Base-by-base conservation (phyloP, 2,888 invertebrate genomes). In the Notodonta dromedarius region DNA sequence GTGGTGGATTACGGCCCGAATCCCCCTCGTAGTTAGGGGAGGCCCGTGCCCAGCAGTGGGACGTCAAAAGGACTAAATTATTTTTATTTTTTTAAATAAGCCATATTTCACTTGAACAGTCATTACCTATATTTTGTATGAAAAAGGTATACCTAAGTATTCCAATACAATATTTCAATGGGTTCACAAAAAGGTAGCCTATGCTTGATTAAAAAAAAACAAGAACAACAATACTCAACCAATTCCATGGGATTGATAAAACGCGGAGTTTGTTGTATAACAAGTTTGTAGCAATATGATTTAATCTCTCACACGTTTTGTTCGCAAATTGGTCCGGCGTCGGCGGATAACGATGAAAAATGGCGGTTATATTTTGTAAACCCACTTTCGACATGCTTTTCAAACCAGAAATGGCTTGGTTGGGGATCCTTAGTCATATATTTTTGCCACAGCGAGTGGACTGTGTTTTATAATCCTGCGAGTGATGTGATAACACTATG, bases 321-420 rank as follows among this genome's bases (percentile, higher is more conserved):
- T 75, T 67, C 66, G 71, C 70, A 78, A 83, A 84, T 82, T 82
- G 82, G 78, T 71, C 67, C 74, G 70, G 59, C 62, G 65, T 60
- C 60, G 64, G 13, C 14, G 71, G 70, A 73, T 81, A 84, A 84
- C 77, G 77, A 83, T 82, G 83, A 84, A 79, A 74, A 79, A 83
- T 74, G 68, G 65, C 67, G 58, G 69, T 63, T 73, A 70, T 78
- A 74, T 77, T 77, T 71, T 69, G 73, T 70, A 70, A 78, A 72
- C 70, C 69, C 63, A 71, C 65, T 72, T 69, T 71, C 70, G 64
- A 68, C 67, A 60, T 70, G 69, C 65, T 70, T 69, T 69, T 57
- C 46, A 59, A 63, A 60, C 66, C 59, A 62, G 60, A 57, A 16
- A 39, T 14, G 5, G 52, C 7, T 46, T 14, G 55, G 16, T 12